These are phyloP conservation scores for Umimayanthus chanpuru DNA, from an alignment of 92 coral and sea anemone species.

Conservation along the genomic window DNA sequence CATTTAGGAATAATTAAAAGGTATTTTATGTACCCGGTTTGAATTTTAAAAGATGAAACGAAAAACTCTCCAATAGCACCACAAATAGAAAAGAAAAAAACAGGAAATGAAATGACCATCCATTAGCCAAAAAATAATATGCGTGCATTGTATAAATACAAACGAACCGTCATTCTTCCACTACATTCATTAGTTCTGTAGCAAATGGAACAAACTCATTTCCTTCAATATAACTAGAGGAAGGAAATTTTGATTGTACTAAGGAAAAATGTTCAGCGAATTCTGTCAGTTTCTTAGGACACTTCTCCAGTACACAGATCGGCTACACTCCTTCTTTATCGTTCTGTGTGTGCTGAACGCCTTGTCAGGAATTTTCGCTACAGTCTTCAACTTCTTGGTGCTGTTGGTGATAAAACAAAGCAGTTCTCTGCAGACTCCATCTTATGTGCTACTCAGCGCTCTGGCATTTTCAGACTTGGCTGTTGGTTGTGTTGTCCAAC, in stretches of 20 bases:
- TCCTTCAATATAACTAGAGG: background rate
- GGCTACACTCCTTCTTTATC: background rate
- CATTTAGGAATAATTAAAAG: too few relatives aligned
- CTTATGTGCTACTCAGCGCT: background rate
- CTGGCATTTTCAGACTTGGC: background rate
- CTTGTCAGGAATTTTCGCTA: background rate
- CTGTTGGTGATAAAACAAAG: background rate
- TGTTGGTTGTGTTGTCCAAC: background rate
- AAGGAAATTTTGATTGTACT: background rate
- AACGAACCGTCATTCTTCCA: too few relatives aligned
- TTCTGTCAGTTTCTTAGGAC: background rate
- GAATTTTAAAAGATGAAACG: too few relatives aligned
- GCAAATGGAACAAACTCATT: too few relatives aligned
- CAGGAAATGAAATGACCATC: too few relatives aligned
- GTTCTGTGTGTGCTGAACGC: background rate
- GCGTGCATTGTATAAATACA: too few relatives aligned
- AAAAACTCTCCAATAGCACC: too few relatives aligned
- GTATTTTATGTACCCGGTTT: too few relatives aligned
- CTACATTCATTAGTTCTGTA: too few relatives aligned
- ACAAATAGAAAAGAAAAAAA: too few relatives aligned
- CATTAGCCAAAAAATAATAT: too few relatives aligned
- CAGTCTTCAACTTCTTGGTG: background rate
- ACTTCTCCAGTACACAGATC: background rate
- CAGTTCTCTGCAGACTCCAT: background rate
- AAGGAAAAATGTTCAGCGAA: background rate